phyloP scores from a whole-genome alignment of 2,888 invertebrate genomes.

The Metellina segmentata region DNA sequence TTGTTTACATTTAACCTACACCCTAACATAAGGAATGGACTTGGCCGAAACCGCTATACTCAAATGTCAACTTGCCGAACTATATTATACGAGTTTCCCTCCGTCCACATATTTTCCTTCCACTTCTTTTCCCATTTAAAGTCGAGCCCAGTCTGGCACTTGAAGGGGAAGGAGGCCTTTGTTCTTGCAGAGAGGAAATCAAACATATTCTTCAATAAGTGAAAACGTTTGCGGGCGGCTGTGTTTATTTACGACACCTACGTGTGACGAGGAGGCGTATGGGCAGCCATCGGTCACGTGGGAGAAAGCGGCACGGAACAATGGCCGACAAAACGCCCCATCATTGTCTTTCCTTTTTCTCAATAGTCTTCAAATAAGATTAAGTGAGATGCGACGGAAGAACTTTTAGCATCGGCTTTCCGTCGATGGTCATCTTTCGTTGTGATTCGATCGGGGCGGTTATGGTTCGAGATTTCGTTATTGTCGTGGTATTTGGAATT shows the following conservation, averaged over 20 bases:
- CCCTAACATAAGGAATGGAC: too few species aligned
- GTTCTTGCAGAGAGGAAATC: not conserved
- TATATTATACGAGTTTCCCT: too few species aligned
- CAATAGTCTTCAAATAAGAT: not conserved
- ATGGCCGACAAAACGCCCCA: constrained; percentile 10
- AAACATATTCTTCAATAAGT: not conserved
- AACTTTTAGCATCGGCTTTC: too few species aligned
- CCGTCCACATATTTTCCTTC: too few species aligned
- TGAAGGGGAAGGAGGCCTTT: not conserved
- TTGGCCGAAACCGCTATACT: too few species aligned
- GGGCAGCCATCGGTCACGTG: not conserved
- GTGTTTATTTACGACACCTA: constrained; percentile 45
- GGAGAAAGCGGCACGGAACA: not conserved
- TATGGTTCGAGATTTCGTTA: not conserved
- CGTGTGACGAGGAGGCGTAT: not conserved
- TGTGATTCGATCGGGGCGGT: not conserved
- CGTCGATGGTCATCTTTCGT: not conserved
- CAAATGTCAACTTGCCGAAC: too few species aligned
- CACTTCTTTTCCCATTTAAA: too few species aligned
- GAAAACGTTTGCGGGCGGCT: not conserved
- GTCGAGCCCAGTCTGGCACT: not conserved
- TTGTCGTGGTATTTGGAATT: not conserved
- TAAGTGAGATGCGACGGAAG: not conserved
- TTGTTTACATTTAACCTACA: too few species aligned
- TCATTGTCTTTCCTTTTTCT: not conserved